Evolutionary conservation across 2,888 invertebrate species (phyloP), one percentile per base, ranked within the genome.

Genomic region (Elegia similella): DNA sequence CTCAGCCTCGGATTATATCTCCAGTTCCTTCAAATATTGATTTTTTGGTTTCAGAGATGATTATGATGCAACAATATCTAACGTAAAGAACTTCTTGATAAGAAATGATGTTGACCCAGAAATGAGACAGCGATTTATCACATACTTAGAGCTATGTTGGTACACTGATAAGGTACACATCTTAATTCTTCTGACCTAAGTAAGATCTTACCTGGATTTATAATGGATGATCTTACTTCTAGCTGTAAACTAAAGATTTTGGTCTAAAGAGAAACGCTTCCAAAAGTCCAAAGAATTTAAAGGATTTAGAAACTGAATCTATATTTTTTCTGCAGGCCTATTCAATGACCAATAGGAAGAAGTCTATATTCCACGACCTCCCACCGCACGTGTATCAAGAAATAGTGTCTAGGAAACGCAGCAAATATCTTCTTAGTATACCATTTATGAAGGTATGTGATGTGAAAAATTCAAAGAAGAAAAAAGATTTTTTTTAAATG

Each of bases 381-480:
- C 88, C 88, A 0, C 71, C 78, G 0, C 87, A 88, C 62, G 88
- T 87, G 38, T 77, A 82, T 61, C 82, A 86, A 43, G 84, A 88
- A 30, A 86, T 88, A 1, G 73, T 88, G 7, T 73, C 82, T n/a
- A 76, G 73, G 8, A 82, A 88, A 59, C 75, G 86, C 1, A 82
- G 76, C 70, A 85, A 83, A 53, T 86, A 84, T 57, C 70, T 88
- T 38, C 72, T 81, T 7, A 66, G 70, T 7, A 76, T 88, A 66
- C 88, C 88, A 0, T 80, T 88, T 48, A 80, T 88, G 81, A 84
- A 82, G 78, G 88, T 87, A n/a, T n/a, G n/a, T n/a, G n/a, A n/a
- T n/a, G n/a, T n/a, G n/a, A n/a, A n/a, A n/a, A n/a, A n/a, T n/a
- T n/a, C n/a, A n/a, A n/a, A n/a, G n/a, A n/a, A n/a, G n/a, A n/a